Base-by-base conservation (phyloP, 2,888 invertebrate genomes). In the Pterostichus madidus region DNA sequence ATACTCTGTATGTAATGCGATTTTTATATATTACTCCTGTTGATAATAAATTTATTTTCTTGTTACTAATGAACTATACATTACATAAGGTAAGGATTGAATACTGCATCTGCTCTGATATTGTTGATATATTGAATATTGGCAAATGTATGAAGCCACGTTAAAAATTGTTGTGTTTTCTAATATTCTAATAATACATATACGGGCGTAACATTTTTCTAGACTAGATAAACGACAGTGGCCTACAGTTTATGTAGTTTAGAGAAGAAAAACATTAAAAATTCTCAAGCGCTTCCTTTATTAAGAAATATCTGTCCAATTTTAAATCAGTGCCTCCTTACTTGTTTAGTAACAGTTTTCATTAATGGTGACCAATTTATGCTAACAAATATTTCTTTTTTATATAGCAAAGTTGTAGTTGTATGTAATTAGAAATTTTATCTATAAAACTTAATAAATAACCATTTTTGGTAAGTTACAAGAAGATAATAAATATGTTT, bases 1-100 rank as follows among this genome's bases (percentile, higher is more conserved):
- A 80, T 80, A 71, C 80, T 80, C 80, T 80, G 80, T 71, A 73
- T 80, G 80, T 71, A 64, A 80, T 80, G 31, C 76, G 17, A 68
- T 15, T 39, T 35, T 68, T 52, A 53, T 39, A 46, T 52, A 52
- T 71, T 53, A 75, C 53, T 75, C 13, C 24, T 44, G 53, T 53
- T 56, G 53, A 76, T 44, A 71, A 11, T 71, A 7, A 64, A 71
- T 71, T 44, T 39, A 71, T 71, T 71, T 71, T 71, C 68, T 44
- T 71, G 68, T 71, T 71, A 24, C 68, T 71, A 71, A 17, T 71
- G 44, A 56, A 44, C 68, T 71, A 71, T 71, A 24, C 24, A 24
- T 24, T 24, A 24, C 24, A 24, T 24, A 44, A 17, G 68, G 15
- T 44, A 71, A 71, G 44, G 17, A 44, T 71, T 71, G 68, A 71